Evolutionary conservation across 1,140 invertebrate genomes (phyloP), one percentile per base, ranked within the genome.

Genomic region (Formica exsecta): DNA sequence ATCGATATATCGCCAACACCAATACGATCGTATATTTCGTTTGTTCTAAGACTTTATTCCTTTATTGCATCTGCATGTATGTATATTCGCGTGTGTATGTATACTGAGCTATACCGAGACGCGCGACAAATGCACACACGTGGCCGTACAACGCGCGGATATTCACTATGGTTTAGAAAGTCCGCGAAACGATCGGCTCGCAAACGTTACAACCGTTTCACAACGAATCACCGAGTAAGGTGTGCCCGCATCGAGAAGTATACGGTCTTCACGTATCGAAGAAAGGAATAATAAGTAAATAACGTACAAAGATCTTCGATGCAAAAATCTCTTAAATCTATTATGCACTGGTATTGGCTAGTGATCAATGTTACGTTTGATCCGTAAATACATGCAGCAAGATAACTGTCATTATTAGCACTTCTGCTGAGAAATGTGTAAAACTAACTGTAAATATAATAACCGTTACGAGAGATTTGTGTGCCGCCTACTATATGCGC

Each of bases 151-250:
- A 48, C 44, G 44, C 44, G 32, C 57, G 65, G 85, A 84, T 89
- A 87, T 88, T 79, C 13, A 51, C 32, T 38, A 85, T 74, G 76
- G 81, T 90, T 90, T 90, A 90, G 89, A 90, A 90, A 90, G 89
- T 90, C 86, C 81, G 84, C 59, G 79, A 87, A 87, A 90, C 86
- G 86, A 90, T 90, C 71, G 51, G 75, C 75, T 87, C 89, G 89
- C 71, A 76, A 90, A 79, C 80, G 85, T 80, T 90, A 86, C 89
- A 89, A 89, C 73, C 85, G 77, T 91, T 91, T 91, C 89, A 87
- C 90, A 91, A 91, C 85, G 68, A 83, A 89, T 84, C 57, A 41
- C 71, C 87, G 51, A 8, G 57, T 57, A 54, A 90, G 88, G 68
- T 77, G 74, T 75, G 62, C 76, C 74, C 29, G 62, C 44, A 74